Base-by-base conservation (phyloP, 2,797 vertebrate species). In the Esox masquinongy region DNA sequence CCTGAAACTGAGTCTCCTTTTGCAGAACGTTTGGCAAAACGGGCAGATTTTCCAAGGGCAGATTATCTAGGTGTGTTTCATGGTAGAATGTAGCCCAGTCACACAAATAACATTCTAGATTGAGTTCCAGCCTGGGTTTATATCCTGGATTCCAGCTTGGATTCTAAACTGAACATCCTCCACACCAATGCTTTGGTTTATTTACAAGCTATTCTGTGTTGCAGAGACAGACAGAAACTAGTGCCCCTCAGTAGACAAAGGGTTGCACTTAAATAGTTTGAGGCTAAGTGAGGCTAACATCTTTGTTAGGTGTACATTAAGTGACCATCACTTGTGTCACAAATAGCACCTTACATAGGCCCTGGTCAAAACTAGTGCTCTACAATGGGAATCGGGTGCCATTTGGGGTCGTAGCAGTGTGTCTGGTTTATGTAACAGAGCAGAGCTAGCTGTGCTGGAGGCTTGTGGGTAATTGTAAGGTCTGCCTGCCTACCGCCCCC, bases 291-390 rank as follows among this genome's bases (percentile, higher is more conserved):
- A 49, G 43, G 70, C 79, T 59, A 59, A 63, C 51, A 9, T n/a
- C 84, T 86, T 85, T 87, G 79, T 85, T 83, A 85, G 86, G 53
- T 81, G 80, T 26, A 80, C 73, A 81, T 87, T 82, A 82, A 66
- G 24, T 66, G 26, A 26, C 5, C 63, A 29, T 53, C 49, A 36
- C 47, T 24, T 64, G 63, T 1, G 63, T 64, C 26, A 5, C 24
- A 64, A 64, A 64, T 64, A 12, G 14, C 53, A 3, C n/a, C 53
- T 2, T 64, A 1, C 17, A 9, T 22, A 22, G 24, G 59, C 0
- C 8, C 1, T 31, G 14, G 63, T 61, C 56, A 61, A 61, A 61
- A 7, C 8, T 14, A 31, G 29, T 64, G 63, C 26, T 15, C 8
- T 64, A 26, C 12, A 31, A 2, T 14, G 24, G 22, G 1, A 64